Base-by-base conservation (phyloP, 2,888 invertebrate genomes). In the Matsumyia berberina region DNA sequence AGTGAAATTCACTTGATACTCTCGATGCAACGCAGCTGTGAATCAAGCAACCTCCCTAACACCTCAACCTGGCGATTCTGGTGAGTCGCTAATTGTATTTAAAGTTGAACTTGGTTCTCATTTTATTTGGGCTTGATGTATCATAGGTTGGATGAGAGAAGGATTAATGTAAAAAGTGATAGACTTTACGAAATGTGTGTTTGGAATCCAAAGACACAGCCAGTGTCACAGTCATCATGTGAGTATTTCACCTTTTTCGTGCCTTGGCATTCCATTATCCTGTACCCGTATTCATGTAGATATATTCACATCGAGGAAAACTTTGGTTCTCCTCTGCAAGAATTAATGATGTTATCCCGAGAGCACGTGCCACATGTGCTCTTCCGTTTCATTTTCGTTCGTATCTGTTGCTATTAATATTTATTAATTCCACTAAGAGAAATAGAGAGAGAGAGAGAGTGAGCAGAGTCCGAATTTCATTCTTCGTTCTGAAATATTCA, bases 351-450 rank as follows among this genome's bases (percentile, higher is more conserved):
- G 55, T 67, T 55, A 67, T 67, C 67, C 9, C 24, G 24, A 31
- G 42, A 69, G 44, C 55, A 53, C 44, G 44, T 33, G 44, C 33
- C 60, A 39, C 60, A 69, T 57, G 44, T 42, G 44, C 42, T n/a
- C 5, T 33, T 33, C n/a, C 39, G 12, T 15, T 31, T 53, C 11
- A 67, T 39, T 67, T 67, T 53, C 42, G 42, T 42, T 55, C 55
- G 42, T 31, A 44, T 69, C 31, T 55, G 31, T 69, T 44, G 69
- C 55, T 44, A 69, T 69, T 69, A 69, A 69, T 69, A 69, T 69
- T 55, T 55, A 69, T 69, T 69, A 69, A 55, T 69, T 53, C 19
- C 42, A 39, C 17, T 31, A 39, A 53, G 42, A 39, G 39, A 15
- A 17, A 67, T 15, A 44, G 6, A 12, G 17, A 62, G 8, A 8